These are phyloP conservation scores for Drepanosiphum platanoidis DNA, from an alignment of 2,888 invertebrate species.

Conservation along the genomic window DNA sequence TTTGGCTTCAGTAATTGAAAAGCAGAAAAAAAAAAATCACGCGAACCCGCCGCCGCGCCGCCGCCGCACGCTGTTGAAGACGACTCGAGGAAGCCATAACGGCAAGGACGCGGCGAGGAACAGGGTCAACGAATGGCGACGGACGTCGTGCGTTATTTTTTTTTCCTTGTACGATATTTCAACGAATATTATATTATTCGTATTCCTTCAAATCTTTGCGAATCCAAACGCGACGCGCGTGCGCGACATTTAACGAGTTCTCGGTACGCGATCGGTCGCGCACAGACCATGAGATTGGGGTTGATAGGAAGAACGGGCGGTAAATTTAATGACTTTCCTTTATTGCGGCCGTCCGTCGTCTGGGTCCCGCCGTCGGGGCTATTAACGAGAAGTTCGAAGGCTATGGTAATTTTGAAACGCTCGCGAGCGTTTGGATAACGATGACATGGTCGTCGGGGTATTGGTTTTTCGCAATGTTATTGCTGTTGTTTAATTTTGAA, in stretches of 20 bases:
- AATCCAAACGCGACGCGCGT: neutral
- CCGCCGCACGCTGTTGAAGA: neutral
- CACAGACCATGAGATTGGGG: no score
- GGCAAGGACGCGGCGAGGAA: neutral
- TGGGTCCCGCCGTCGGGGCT: neutral
- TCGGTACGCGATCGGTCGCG: neutral
- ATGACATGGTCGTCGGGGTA: no score
- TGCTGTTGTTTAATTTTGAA: no score
- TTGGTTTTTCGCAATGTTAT: no score
- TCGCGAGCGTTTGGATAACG: neutral
- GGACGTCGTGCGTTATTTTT: neutral
- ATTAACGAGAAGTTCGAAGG: conserved; percentile 6
- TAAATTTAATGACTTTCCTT: neutral
- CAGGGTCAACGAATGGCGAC: neutral
- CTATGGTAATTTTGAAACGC: conserved; percentile 1
- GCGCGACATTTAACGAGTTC: neutral
- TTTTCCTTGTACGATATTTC: neutral
- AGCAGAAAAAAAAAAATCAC: neutral
- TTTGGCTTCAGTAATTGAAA: neutral
- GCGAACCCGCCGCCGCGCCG: no score
- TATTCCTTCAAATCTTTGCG: neutral
- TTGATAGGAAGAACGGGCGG: neutral
- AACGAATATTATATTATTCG: neutral
- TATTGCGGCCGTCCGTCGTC: neutral
- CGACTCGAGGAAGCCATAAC: neutral